phyloP scores from a whole-genome alignment of 2,797 vertebrate genomes.

The Enoplosus armatus region DNA sequence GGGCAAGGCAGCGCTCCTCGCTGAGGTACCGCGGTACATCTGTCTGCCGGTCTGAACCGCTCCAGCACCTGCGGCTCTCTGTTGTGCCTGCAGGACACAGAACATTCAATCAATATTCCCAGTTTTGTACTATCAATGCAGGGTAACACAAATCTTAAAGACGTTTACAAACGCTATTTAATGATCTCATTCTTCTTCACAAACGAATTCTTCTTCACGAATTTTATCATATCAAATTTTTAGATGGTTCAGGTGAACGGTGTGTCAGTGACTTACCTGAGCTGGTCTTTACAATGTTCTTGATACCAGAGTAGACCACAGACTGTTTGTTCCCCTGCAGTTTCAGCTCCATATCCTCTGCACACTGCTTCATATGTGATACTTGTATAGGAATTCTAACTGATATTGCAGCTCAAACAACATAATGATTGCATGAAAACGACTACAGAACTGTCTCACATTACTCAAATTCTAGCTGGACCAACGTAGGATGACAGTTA shows the following conservation, averaged over 20 bases:
- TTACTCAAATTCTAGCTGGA: not conserved
- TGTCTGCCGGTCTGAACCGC: conserved; percentile 91
- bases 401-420: conserved; percentile 2
- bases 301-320: conserved; percentile 96
- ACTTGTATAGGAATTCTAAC: conserved; percentile 89
- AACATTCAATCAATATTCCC: not conserved
- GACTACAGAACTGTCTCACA: not conserved
- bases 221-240: not conserved
- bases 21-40: conserved; percentile 92
- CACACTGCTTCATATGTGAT: conserved; percentile 99
- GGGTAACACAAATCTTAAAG: not conserved
- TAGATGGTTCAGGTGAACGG: not conserved
- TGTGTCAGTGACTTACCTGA: conserved; percentile 87
- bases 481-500: not conserved
- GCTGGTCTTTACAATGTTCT: conserved; percentile 94
- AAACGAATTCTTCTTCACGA: not conserved
- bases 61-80: conserved; percentile 93
- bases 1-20: conserved; percentile 94
- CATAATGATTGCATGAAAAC: not conserved
- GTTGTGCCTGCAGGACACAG: conserved; percentile 86
- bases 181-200: not conserved
- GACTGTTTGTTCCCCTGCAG: conserved; percentile 93
- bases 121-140: not conserved
- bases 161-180: not conserved
- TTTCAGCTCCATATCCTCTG: conserved; percentile 95